phyloP scores from a whole-genome alignment of 1,140 invertebrate genomes.

The Drosophila cardini region DNA sequence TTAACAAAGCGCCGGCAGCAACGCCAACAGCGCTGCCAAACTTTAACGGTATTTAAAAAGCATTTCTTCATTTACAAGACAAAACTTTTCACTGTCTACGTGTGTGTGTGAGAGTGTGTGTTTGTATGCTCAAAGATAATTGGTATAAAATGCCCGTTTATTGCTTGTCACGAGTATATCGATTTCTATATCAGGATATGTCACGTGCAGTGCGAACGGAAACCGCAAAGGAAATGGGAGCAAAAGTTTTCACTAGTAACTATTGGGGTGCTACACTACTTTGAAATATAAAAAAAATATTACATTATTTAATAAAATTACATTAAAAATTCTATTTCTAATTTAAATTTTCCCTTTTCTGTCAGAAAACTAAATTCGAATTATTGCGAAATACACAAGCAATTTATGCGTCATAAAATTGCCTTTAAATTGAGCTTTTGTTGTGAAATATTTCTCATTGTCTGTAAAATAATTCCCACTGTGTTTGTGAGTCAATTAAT shows the following conservation, averaged over 20 bases:
- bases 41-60: constrained; percentile 71
- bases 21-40: constrained; percentile 51
- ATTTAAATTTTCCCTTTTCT: too few species aligned
- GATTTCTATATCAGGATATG: constrained; percentile 79
- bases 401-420: constrained; percentile 16
- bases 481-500: constrained; percentile 35
- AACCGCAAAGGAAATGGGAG: constrained; percentile 47
- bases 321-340: background rate
- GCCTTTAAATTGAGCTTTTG: background rate
- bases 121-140: constrained; percentile 60
- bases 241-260: constrained; percentile 35
- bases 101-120: constrained; percentile 14
- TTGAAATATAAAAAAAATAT: background rate
- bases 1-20: constrained; percentile 72
- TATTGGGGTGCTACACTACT: background rate
- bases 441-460: constrained; percentile 21
- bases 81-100: constrained; percentile 29
- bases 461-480: constrained; percentile 11
- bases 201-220: constrained; percentile 65
- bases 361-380: too few species aligned
- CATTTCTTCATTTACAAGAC: constrained; percentile 64
- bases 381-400: constrained; percentile 5
- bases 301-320: too few species aligned
- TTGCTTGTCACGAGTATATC: constrained; percentile 78
- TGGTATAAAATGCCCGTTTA: constrained; percentile 78